Base-by-base conservation (phyloP, 2,888 invertebrate genomes). In the Aricia artaxerxes region DNA sequence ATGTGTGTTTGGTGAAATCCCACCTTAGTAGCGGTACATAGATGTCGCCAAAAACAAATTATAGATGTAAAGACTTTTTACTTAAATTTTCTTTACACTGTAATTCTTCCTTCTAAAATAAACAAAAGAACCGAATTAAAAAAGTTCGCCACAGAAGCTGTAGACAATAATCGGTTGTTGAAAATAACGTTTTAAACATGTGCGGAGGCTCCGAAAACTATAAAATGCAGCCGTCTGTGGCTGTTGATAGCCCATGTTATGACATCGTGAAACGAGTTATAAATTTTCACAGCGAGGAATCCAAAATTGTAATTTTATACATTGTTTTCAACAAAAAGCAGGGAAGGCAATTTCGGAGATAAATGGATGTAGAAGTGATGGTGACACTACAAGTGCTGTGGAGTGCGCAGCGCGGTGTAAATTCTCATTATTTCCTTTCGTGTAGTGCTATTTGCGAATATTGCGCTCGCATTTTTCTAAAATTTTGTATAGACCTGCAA, bases 311-410 rank as follows among this genome's bases (percentile, higher is more conserved):
- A 78, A 78, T 79, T 79, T 81, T 53, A 78, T 38, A 75, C 80
- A 72, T 78, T 75, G 80, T 80, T 78, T 80, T 53, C 73, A 72
- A 77, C 79, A 81, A 77, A 76, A 81, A 79, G 78, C 80, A 78
- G 78, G 81, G 80, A 79, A 60, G 78, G 80, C 82, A 81, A 83
- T 82, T 82, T 80, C 73, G 77, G 80, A 79, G 80, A 83, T 82
- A 82, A 83, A 83, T 82, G 80, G 80, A 80, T 78, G 78, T 80
- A 80, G 81, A 80, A 82, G 80, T 81, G 81, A 78, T 82, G 81
- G 80, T 82, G 81, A 82, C 81, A 81, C 80, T 80, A 69, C 78
- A 75, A 81, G 81, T 78, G 80, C 64, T 81, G 80, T 79, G 81
- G 78, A 78, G 78, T 79, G 49, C 64, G 78, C 79, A 35, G 78